Evolutionary conservation across 2,797 vertebrate species (phyloP), one percentile per base, ranked within the genome.

Genomic region (Smutsia temminckii): DNA sequence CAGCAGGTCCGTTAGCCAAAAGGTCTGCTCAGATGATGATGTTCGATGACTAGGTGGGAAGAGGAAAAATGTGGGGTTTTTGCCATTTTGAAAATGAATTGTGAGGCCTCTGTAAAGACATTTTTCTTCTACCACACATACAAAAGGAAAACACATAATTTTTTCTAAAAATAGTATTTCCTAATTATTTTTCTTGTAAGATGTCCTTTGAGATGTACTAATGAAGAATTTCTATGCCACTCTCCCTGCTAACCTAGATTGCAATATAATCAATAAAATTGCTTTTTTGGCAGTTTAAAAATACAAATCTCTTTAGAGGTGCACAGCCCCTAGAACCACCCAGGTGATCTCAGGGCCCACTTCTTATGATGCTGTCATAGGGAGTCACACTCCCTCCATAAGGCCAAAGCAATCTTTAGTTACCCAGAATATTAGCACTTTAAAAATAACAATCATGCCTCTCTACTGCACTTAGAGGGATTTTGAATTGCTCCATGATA

Each of bases 131-230:
- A 74, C 32, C 55, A 93, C 6, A n/a, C 34, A 83, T 11, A 69
- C 3, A 84, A 83, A 90, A 92, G 57, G 27, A 89, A 89, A 90
- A n/a, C 17, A 32, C 2, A 18, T 89, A 18, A 6, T 79, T 83
- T 93, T 93, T 80, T 20, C 74, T 37, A 87, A 93, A 64, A 66
- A 37, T 49, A 78, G 2, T 49, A 59, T 66, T 93, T 89, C 59
- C 21, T 92, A 49, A 85, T 37, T 59, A 49, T 88, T 80, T 96
- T 89, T 53, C 51, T 89, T 64, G 84, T 71, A 89, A 85, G 27
- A 80, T 4, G 25, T 77, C 25, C 16, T 78, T 25, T 57, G 11
- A 59, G 87, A 75, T 11, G 3, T 21, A 55, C 13, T 23, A 18
- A 46, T 88, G n/a, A 94, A 61, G 42, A 71, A 51, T 53, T 59